Evolutionary conservation across 2,797 vertebrate genomes (phyloP).

Genomic region (Adrianichthys oophorus): DNA sequence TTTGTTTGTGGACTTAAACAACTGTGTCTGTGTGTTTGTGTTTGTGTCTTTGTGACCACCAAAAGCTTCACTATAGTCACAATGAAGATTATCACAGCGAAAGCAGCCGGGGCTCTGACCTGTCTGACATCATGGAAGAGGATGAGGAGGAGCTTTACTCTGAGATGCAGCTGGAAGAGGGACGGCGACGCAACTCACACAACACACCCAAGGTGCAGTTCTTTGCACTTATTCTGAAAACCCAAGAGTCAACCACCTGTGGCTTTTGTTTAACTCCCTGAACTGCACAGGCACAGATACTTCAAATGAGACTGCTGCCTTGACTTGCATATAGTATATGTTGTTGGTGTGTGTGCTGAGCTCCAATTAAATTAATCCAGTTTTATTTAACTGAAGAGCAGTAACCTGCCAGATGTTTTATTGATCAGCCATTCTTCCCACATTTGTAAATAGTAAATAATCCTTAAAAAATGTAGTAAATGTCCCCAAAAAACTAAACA

Average conservation of each 20-base stretch:
- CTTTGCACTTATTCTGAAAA: slow-evolving; percentile 64
- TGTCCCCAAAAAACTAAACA: too few relatives aligned
- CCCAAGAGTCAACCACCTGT: slow-evolving; percentile 49
- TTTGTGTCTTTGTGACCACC: slow-evolving; percentile 61
- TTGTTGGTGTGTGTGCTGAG: slow-evolving; percentile 55
- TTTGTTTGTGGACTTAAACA: slow-evolving; percentile 67
- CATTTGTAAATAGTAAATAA: too few relatives aligned
- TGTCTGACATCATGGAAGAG: slow-evolving; percentile 99
- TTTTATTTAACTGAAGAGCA: too few relatives aligned
- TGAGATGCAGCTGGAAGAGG: slow-evolving; percentile 95
- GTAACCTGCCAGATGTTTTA: too few relatives aligned
- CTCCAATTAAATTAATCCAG: slow-evolving; percentile 24
- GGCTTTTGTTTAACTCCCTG: slow-evolving; percentile 22
- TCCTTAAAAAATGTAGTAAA: too few relatives aligned
- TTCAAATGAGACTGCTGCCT: slow-evolving; percentile 69
- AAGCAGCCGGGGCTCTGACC: slow-evolving; percentile 96
- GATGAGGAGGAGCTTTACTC: slow-evolving; percentile 98
- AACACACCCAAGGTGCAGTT: slow-evolving; percentile 89
- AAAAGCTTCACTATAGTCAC: slow-evolving; percentile 89
- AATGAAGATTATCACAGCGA: slow-evolving; percentile 95
- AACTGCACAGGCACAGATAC: slow-evolving; percentile 70
- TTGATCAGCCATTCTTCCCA: too few relatives aligned
- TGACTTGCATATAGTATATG: slow-evolving; percentile 40
- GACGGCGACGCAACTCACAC: slow-evolving; percentile 89
- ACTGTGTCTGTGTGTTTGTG: slow-evolving; percentile 70